Conservation (phyloP, 2,797 vertebrate species). For the Okamejei kenojei region DNA sequence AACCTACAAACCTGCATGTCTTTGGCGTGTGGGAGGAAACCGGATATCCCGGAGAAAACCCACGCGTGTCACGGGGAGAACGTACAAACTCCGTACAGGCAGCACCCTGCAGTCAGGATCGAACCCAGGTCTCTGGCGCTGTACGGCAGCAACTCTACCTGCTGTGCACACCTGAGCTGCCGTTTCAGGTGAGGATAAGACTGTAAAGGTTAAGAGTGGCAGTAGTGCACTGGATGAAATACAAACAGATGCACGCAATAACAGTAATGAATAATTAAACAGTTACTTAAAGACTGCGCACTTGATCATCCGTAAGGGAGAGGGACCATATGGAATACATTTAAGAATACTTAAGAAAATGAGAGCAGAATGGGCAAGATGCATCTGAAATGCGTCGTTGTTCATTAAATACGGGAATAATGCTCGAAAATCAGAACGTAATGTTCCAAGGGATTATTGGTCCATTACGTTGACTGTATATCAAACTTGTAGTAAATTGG, state of each 20-base stretch:
- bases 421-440: background rate
- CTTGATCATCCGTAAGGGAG: background rate
- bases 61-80: too few species aligned
- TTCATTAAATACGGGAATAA: background rate
- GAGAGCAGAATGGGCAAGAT: background rate
- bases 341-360: constrained; percentile 15
- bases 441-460: background rate
- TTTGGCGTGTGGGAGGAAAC: too few species aligned
- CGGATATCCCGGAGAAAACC: too few species aligned
- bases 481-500: background rate
- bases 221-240: background rate
- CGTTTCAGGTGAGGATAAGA: background rate
- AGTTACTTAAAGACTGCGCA: background rate
- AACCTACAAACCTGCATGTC: too few species aligned
- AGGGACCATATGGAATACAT: background rate
- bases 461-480: background rate
- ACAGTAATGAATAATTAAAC: background rate
- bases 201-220: background rate
- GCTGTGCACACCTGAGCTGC: too few species aligned
- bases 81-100: too few species aligned
- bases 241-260: background rate
- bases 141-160: too few species aligned
- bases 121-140: too few species aligned
- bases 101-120: too few species aligned
- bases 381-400: background rate